Conservation (phyloP, 2,888 invertebrate genomes). For the Galeopsomyia nigrocyanea region DNA sequence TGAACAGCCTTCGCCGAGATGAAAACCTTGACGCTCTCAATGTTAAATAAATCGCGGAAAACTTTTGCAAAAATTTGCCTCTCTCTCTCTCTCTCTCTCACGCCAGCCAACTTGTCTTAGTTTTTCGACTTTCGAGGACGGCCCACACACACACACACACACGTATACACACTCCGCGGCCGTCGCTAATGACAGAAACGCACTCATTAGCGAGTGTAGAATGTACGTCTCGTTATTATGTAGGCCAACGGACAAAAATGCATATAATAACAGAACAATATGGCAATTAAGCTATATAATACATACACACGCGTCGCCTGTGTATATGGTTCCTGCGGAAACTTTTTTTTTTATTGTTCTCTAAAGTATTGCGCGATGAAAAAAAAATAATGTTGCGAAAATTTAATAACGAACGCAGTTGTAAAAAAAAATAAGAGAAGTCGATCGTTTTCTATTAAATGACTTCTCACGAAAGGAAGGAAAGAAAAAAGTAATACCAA, state of each 20-base stretch:
- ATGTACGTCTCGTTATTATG: slow-evolving; percentile 43
- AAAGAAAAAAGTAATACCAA: not conserved
- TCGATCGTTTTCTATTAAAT: slow-evolving; percentile 7
- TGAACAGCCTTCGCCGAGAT: too few relatives aligned
- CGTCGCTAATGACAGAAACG: slow-evolving; percentile 47
- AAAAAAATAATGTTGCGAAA: not conserved
- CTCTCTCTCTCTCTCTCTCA: too few relatives aligned
- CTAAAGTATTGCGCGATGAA: not conserved
- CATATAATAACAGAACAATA: slow-evolving; percentile 37
- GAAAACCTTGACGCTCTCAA: too few relatives aligned
- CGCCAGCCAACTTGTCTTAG: too few relatives aligned
- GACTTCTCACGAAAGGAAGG: not conserved
- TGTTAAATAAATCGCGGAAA: too few relatives aligned
- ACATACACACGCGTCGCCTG: too few relatives aligned
- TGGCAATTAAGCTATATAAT: slow-evolving; percentile 27
- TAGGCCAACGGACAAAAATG: slow-evolving; percentile 39
- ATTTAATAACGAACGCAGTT: not conserved
- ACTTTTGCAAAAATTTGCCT: too few relatives aligned
- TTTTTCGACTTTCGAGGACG: slow-evolving; percentile 41
- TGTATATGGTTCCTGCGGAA: not conserved
- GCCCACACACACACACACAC: not conserved
- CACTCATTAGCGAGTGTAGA: slow-evolving; percentile 41
- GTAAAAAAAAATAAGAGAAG: slow-evolving; percentile 11
- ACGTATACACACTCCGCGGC: too few relatives aligned
- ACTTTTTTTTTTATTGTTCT: not conserved